Evolutionary conservation across 2,888 invertebrate species (phyloP).

Genomic region (Noctuana brunneofusca): DNA sequence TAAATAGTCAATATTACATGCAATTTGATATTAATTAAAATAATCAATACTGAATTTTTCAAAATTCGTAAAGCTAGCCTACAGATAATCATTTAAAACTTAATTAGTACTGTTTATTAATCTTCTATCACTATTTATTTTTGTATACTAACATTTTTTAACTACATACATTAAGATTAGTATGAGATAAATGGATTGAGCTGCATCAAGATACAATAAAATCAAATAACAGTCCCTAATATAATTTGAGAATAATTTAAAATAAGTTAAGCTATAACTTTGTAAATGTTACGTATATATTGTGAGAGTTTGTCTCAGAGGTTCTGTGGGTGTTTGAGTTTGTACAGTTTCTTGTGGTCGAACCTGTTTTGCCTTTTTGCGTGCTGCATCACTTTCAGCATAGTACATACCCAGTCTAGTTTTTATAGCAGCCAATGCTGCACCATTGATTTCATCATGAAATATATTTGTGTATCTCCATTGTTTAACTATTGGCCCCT

Average conservation of each 20-base stretch:
- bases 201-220: constrained; percentile 19
- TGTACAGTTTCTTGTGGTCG: constrained; percentile 61
- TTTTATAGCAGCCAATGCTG: constrained; percentile 78
- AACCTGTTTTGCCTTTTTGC: constrained; percentile 75
- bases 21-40: too few relatives aligned
- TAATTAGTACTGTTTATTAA: too few relatives aligned
- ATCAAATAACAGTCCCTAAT: background rate
- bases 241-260: constrained; percentile 20
- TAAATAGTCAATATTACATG: too few relatives aligned
- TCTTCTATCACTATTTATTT: too few relatives aligned
- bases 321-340: constrained; percentile 61
- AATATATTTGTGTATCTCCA: constrained; percentile 83
- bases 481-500: constrained; percentile 78
- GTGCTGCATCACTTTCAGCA: constrained; percentile 76
- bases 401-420: constrained; percentile 79
- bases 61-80: too few relatives aligned
- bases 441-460: constrained; percentile 81
- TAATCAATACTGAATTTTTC: too few relatives aligned
- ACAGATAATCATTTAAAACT: too few relatives aligned
- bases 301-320: constrained; percentile 71
- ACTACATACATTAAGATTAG: background rate
- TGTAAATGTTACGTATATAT: constrained; percentile 56
- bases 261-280: constrained; percentile 7
- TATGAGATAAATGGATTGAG: constrained; percentile 3
- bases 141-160: background rate